Evolutionary conservation across 2,888 invertebrate genomes (phyloP).

Genomic region (Allacma fusca): DNA sequence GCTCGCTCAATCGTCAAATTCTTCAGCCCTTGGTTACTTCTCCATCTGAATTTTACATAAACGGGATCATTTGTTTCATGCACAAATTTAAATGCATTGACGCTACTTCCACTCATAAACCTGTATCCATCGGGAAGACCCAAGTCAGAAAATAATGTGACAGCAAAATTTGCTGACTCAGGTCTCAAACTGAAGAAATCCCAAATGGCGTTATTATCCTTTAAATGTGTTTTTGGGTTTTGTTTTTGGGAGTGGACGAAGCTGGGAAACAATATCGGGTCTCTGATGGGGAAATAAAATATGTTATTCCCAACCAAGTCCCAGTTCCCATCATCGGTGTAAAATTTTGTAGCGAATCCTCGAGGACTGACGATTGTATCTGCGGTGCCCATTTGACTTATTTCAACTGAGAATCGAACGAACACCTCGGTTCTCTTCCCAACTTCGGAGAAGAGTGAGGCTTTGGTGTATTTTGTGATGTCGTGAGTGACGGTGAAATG

Average conservation of each 20-base stretch:
- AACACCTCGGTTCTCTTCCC: constrained; percentile 83
- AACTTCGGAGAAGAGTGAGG: constrained; percentile 77
- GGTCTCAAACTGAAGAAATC: constrained; percentile 83
- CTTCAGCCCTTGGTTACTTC: constrained; percentile 67
- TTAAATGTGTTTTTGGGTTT: constrained; percentile 67
- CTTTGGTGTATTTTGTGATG: constrained; percentile 79
- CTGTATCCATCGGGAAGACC: neutral
- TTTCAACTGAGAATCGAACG: constrained; percentile 83
- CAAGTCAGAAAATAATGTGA: constrained; percentile 82
- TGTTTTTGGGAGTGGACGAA: constrained; percentile 69
- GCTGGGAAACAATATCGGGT: constrained; percentile 68
- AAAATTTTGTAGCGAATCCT: constrained; percentile 68
- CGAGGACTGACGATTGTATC: constrained; percentile 70
- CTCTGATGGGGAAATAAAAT: constrained; percentile 70
- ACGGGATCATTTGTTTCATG: constrained; percentile 76
- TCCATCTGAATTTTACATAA: constrained; percentile 70
- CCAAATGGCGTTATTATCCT: constrained; percentile 61
- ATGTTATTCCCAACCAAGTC: constrained; percentile 69
- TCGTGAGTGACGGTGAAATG: constrained; percentile 89
- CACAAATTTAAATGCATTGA: constrained; percentile 71
- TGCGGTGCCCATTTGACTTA: constrained; percentile 81
- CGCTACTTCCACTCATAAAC: neutral
- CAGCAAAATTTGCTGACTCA: constrained; percentile 84
- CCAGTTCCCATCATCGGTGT: constrained; percentile 66
- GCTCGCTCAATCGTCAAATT: constrained; percentile 64